Percentiles rank a stretch among this genome's conserved stretches.
Conservation (phyloP, 2,888 invertebrate genomes). For the Lasius fuliginosus region DNA sequence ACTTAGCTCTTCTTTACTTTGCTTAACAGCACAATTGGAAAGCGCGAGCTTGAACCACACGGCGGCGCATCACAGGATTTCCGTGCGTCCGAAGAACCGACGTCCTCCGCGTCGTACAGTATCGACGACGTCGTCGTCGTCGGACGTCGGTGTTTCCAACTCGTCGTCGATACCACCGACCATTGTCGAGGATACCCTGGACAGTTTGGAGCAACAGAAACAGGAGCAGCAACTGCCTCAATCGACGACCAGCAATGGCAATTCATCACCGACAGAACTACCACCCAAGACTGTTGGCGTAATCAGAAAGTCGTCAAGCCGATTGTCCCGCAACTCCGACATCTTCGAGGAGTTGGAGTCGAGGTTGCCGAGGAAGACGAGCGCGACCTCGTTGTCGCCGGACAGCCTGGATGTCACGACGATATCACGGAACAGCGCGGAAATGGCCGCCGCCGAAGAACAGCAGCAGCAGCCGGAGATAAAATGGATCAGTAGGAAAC, state of each 20-base stretch:
- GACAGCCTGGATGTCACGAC: conserved; percentile 82
- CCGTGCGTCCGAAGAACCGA: conserved; percentile 84
- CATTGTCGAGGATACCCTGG: conserved; percentile 74
- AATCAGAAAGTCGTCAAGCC: conserved; percentile 81
- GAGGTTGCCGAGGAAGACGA: conserved; percentile 77
- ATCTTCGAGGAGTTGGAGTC: conserved; percentile 83
- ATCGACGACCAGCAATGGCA: conserved; percentile 43
- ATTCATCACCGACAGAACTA: conserved; percentile 61
- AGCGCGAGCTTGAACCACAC: conserved; percentile 82
- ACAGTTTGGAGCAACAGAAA: conserved; percentile 61
- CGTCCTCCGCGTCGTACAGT: conserved; percentile 81
- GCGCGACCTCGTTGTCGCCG: conserved; percentile 81
- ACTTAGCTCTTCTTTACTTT: no score
- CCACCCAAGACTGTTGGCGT: conserved; percentile 56
- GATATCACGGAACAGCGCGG: conserved; percentile 64
- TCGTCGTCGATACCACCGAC: conserved; percentile 75
- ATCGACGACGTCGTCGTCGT: conserved; percentile 56
- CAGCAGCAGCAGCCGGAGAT: conserved; percentile 60
- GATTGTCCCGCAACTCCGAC: conserved; percentile 81
- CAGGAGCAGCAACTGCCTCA: conserved; percentile 54
- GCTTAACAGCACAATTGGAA: conserved; percentile 81
- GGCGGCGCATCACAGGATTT: conserved; percentile 84
- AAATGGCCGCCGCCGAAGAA: conserved; percentile 34
- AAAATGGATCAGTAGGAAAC: conserved; percentile 71
- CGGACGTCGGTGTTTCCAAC: conserved; percentile 21